phyloP scores from a whole-genome alignment of 2,888 invertebrate species.

The Steinernema carpocapsae region DNA sequence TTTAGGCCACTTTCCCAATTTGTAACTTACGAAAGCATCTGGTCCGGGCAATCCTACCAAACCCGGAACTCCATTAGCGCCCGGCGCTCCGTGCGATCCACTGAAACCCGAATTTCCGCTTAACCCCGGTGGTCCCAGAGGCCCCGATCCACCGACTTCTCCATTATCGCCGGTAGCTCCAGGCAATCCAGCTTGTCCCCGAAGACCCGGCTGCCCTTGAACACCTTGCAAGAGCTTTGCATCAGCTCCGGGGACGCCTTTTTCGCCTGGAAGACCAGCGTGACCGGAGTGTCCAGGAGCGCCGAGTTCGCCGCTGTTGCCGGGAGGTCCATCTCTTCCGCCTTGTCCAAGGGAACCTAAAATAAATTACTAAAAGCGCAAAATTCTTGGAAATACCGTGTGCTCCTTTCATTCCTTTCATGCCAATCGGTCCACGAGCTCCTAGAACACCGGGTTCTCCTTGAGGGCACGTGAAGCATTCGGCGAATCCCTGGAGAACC shows the following conservation, averaged over 20 bases:
- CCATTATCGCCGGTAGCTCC: slow-evolving; percentile 8
- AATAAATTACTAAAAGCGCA: background rate
- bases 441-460: slow-evolving; percentile 16
- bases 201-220: background rate
- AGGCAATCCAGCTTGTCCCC: background rate
- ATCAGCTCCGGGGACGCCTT: slow-evolving; percentile 6
- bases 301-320: slow-evolving; percentile 18
- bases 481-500: background rate
- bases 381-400: background rate
- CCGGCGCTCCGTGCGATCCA: background rate
- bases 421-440: background rate
- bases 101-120: slow-evolving; percentile 1
- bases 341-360: background rate
- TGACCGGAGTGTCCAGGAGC: slow-evolving; percentile 9
- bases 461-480: slow-evolving; percentile 20
- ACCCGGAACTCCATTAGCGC: background rate
- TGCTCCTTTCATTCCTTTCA: slow-evolving; percentile 23
- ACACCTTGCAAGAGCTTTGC: background rate
- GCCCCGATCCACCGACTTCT: background rate
- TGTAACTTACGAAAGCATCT: slow-evolving; percentile 15
- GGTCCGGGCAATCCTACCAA: slow-evolving; percentile 3
- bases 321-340: slow-evolving; percentile 19
- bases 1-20: background rate
- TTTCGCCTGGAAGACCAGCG: background rate
- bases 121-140: background rate